phyloP scores from a whole-genome alignment of 2,113 vertebrate genomes.

The Amphiprion ocellaris region DNA sequence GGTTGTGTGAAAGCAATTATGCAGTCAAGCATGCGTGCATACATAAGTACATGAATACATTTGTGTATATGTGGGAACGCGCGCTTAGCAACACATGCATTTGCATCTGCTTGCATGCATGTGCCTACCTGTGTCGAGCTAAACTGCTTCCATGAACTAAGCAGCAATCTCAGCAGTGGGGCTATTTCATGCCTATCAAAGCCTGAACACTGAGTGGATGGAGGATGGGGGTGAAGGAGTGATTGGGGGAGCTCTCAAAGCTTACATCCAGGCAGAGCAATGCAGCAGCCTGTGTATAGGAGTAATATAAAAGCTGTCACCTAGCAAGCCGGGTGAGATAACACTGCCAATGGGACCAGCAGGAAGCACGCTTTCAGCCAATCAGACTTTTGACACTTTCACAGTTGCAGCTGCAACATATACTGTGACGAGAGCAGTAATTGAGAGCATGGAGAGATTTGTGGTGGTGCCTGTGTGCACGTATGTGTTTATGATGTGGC shows the following conservation, averaged over 20 bases:
- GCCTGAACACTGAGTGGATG: constrained; percentile 29
- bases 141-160: constrained; percentile 27
- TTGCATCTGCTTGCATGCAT: constrained; percentile 15
- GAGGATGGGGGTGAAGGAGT: constrained; percentile 13
- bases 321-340: constrained; percentile 27
- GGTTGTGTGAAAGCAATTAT: background rate
- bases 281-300: constrained; percentile 36
- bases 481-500: background rate
- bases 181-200: constrained; percentile 58
- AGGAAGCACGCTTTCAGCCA: constrained; percentile 40
- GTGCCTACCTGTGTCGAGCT: background rate
- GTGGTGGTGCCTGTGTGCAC: background rate
- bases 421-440: constrained; percentile 12
- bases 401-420: constrained; percentile 35
- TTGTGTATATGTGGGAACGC: background rate
- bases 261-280: constrained; percentile 33
- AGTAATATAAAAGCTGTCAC: constrained; percentile 65
- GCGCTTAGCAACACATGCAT: background rate
- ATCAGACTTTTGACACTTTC: constrained; percentile 52
- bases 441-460: constrained; percentile 28
- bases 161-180: constrained; percentile 44
- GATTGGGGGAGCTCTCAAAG: constrained; percentile 28
- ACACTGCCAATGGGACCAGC: constrained; percentile 23
- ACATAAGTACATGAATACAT: constrained; percentile 9
- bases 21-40: background rate